Percentiles rank a stretch among this genome's conserved stretches.
phyloP scores from a whole-genome alignment of 2,113 vertebrate genomes.

The Setophaga petechia region DNA sequence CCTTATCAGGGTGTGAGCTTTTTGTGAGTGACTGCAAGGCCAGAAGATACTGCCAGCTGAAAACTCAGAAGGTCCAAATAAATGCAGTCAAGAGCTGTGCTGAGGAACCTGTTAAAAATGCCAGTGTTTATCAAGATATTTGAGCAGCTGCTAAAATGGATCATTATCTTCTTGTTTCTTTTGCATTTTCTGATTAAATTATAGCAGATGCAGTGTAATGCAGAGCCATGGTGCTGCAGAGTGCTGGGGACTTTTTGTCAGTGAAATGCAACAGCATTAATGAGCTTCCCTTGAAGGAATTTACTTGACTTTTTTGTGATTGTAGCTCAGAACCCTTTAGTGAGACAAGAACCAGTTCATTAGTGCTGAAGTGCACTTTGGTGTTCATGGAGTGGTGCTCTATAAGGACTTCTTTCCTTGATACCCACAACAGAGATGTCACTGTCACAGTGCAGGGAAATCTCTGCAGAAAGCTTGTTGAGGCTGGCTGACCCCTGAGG shows the following conservation, averaged over 20 bases:
- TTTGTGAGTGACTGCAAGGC: background rate
- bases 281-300: background rate
- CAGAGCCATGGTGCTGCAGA: background rate
- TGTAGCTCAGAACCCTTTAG: background rate
- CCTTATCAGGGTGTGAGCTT: background rate
- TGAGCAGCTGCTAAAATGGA: background rate
- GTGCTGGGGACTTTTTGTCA: background rate
- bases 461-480: background rate
- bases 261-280: background rate
- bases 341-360: background rate
- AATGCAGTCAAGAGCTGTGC: background rate
- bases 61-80: background rate
- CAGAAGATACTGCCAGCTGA: background rate
- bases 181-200: background rate
- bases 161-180: background rate
- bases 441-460: background rate
- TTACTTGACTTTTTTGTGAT: background rate
- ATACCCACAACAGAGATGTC: background rate
- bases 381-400: background rate
- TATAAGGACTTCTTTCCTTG: background rate
- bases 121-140: background rate
- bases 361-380: background rate
- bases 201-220: background rate
- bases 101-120: background rate
- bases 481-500: background rate